Evolutionary conservation across 2,797 vertebrate species (phyloP), one percentile per base, ranked within the genome.

Genomic region (Anomalospiza imberbis): DNA sequence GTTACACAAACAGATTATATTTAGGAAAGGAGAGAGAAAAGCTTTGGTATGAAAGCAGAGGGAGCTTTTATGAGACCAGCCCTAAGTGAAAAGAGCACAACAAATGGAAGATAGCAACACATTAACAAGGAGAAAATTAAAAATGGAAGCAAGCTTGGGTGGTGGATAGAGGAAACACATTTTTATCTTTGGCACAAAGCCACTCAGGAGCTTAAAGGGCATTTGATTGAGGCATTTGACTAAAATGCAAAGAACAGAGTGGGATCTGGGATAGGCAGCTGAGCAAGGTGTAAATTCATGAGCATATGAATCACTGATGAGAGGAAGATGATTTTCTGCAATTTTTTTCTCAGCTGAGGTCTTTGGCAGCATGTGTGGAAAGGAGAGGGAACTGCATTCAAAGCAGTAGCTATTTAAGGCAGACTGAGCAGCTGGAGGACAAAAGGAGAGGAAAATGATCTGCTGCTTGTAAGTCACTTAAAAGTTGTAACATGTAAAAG

Each of bases 191-290:
- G 28, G 65, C 72, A 58, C 6, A 31, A 73, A 84, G 57, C 72
- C 65, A 40, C 34, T 29, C 9, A 36, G 76, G 66, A 93, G 58
- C 72, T 95, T 60, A 85, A 88, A 77, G 61, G 26, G n/a, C 45
- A 92, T 94, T 94, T 92, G 77, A 91, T 66, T 75, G 77, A 94
- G 29, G 38, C 63, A 89, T 95, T 96, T 94, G 85, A 83, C 85
- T 94, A 77, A 93, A 81, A 95, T 92, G 94, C 91, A 89, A 94
- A 96, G 65, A 71, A 10, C 55, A 36, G 60, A 93, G 82, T 2
- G 9, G 38, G 53, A 60, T 80, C 68, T 77, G 65, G 72, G 50
- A 71, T n/a, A 80, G 44, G 54, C 70, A 72, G 42, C 75, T 50
- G 61, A 95, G 68, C 13, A 63, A 77, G 65, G 68, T 7, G 0